A percentile compares a stretch with the other conserved stretches of the same genome.
Conservation (phyloP, 1,140 invertebrate species). For the Mesaphorura yosii region DNA sequence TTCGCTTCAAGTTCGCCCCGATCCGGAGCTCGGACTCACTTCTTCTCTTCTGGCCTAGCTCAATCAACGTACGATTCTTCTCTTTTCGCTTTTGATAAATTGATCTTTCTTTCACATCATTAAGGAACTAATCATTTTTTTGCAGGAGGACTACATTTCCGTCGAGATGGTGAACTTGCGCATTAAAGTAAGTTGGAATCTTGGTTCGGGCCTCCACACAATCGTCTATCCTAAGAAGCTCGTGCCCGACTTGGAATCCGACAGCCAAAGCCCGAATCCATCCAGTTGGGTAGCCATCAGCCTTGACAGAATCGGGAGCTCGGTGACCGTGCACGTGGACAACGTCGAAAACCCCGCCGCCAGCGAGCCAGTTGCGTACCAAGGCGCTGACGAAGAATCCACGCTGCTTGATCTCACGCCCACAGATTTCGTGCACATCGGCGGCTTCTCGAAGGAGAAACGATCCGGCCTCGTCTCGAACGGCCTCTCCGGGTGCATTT, state of each 20-base stretch:
- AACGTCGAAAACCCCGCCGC: background rate
- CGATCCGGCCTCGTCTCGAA: slow-evolving; percentile 33
- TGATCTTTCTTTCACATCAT: slow-evolving; percentile 40
- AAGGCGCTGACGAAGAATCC: slow-evolving; percentile 29
- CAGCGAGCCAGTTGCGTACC: slow-evolving; percentile 26
- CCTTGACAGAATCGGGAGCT: slow-evolving; percentile 48
- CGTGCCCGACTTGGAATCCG: slow-evolving; percentile 50
- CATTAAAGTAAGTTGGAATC: slow-evolving; percentile 62
- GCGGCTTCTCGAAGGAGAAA: slow-evolving; percentile 23
- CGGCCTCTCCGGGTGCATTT: slow-evolving; percentile 55
- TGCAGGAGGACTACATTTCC: slow-evolving; percentile 55
- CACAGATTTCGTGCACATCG: slow-evolving; percentile 34
- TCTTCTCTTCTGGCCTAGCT: slow-evolving; percentile 54
- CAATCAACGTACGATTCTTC: slow-evolving; percentile 40
- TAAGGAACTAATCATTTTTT: slow-evolving; percentile 32
- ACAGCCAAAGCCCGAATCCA: too few species aligned
- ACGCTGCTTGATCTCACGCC: slow-evolving; percentile 40
- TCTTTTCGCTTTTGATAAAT: slow-evolving; percentile 34
- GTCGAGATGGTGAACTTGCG: slow-evolving; percentile 64
- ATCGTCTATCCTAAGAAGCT: slow-evolving; percentile 49
- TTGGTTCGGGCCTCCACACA: slow-evolving; percentile 53
- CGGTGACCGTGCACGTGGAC: slow-evolving; percentile 21
- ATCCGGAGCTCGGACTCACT: slow-evolving; percentile 42
- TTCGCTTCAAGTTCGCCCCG: slow-evolving; percentile 28
- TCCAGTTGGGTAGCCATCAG: slow-evolving; percentile 62